Evolutionary conservation across 2,797 vertebrate genomes (phyloP), one percentile per base, ranked within the genome.

Genomic region (Coilia nasus): DNA sequence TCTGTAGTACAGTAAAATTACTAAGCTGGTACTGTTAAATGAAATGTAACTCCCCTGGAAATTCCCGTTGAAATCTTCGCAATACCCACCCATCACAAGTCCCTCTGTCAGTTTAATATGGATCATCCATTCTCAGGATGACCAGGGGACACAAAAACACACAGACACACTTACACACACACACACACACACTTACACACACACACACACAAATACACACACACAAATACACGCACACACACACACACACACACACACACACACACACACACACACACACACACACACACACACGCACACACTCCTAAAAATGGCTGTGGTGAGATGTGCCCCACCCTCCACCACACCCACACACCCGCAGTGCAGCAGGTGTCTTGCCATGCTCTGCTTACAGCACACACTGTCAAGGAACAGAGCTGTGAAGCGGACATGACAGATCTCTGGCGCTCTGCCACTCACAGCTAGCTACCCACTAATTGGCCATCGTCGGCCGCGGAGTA

Each of bases 391-490:
- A 87, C 85, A 85, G 84, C 64, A 60, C 82, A 41, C 50, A 59
- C 83, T 88, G 90, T 93, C 91, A 94, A 78, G 92, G 92, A 87
- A 87, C 89, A 90, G 90, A 93, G 89, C 88, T 87, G 91, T 91
- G 92, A 92, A 92, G 88, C 89, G 83, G 88, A 92, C 93, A 92
- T 94, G 94, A 92, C 91, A 90, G 92, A 90, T 92, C 92, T 88
- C 90, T 94, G 93, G 94, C 92, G 90, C 83, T 35, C 85, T 90
- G 93, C 93, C 94, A 95, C 91, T 91, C 86, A 91, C 89, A 90
- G 92, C 90, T 91, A 94, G 92, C 91, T 91, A 90, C 90, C 87
- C 14, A 89, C 93, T 95, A 95, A 95, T 95, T 95, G 93, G 89
- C 88, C 84, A 92, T 89, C 86, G 87, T 89, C 89, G 90, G 91